Conservation (phyloP, 2,797 vertebrate species). For the Cryptoprocta ferox region DNA sequence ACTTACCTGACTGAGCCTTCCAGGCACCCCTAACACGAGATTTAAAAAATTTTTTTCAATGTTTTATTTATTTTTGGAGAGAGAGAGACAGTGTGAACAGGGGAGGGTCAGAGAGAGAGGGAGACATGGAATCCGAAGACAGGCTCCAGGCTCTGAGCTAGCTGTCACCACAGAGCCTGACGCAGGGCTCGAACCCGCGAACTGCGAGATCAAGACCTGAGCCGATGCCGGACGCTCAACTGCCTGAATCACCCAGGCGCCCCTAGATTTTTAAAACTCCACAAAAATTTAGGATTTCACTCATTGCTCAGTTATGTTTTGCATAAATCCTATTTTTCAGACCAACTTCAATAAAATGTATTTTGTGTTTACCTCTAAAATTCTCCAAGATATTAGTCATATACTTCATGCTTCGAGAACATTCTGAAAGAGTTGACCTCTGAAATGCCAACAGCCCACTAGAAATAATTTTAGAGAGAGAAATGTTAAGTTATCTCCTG, state of each 20-base stretch:
- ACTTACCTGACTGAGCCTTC: too few relatives aligned
- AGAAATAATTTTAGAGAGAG: not conserved
- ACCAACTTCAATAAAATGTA: not conserved
- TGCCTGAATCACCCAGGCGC: too few relatives aligned
- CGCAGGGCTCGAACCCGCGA: too few relatives aligned
- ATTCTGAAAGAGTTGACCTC: not conserved
- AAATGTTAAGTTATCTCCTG: not conserved
- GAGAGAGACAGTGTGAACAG: too few relatives aligned
- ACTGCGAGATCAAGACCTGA: too few relatives aligned
- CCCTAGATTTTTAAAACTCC: not conserved
- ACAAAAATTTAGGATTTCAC: not conserved
- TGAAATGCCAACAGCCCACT: not conserved
- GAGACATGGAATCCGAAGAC: too few relatives aligned
- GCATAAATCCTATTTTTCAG: not conserved
- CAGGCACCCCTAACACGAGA: not conserved
- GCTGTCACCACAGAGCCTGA: too few relatives aligned
- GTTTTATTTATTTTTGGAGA: too few relatives aligned
- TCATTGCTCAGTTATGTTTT: not conserved
- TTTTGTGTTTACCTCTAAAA: not conserved
- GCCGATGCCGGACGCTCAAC: too few relatives aligned
- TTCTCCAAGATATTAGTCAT: not conserved
- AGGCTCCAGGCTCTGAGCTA: too few relatives aligned
- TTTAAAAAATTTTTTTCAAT: too few relatives aligned
- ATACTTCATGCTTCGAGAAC: not conserved
- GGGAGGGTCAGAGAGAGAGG: too few relatives aligned